A percentile compares a stretch with the other conserved stretches of the same genome.
These are phyloP conservation scores for Thalassoma bifasciatum DNA, from an alignment of 2,113 vertebrate genomes.

Conservation along the genomic window DNA sequence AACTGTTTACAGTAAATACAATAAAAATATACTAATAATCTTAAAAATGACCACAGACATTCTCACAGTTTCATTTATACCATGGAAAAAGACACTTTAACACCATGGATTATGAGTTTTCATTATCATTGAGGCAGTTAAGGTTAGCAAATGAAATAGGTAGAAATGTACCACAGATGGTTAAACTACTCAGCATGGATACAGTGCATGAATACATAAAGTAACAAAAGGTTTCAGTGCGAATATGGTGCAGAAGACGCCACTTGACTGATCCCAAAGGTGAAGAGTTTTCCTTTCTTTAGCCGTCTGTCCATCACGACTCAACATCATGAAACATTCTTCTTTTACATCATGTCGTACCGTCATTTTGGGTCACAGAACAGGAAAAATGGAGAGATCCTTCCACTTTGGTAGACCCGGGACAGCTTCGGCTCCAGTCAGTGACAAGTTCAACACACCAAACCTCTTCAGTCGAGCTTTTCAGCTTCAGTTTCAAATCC, in stretches of 20 bases:
- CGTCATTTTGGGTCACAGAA: not conserved
- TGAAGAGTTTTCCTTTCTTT: slow-evolving; percentile 35
- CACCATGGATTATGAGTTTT: slow-evolving; percentile 62
- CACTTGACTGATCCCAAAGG: slow-evolving; percentile 28
- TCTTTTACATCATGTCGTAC: slow-evolving; percentile 12
- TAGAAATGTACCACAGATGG: slow-evolving; percentile 36
- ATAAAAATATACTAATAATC: slow-evolving; percentile 65
- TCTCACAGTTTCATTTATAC: slow-evolving; percentile 79
- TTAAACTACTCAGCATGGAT: slow-evolving; percentile 56
- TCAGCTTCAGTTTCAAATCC: not conserved
- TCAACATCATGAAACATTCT: slow-evolving; percentile 19
- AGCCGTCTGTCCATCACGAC: slow-evolving; percentile 21
- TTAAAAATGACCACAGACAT: slow-evolving; percentile 47
- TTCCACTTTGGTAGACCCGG: slow-evolving; percentile 7
- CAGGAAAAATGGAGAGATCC: slow-evolving; percentile 1
- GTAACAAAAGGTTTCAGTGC: slow-evolving; percentile 78
- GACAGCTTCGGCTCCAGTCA: slow-evolving; percentile 11
- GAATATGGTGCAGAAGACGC: slow-evolving; percentile 49
- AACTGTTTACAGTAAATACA: slow-evolving; percentile 55
- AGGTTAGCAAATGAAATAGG: slow-evolving; percentile 65
- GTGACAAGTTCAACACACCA: slow-evolving; percentile 14
- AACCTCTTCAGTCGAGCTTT: slow-evolving; percentile 15
- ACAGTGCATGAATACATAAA: slow-evolving; percentile 79
- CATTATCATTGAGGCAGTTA: slow-evolving; percentile 73
- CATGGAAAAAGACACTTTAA: slow-evolving; percentile 54